A percentile compares a stretch with the other conserved stretches of the same genome.
These are phyloP conservation scores for Alethe castanea DNA, from an alignment of 2,113 vertebrate species.

Conservation along the genomic window DNA sequence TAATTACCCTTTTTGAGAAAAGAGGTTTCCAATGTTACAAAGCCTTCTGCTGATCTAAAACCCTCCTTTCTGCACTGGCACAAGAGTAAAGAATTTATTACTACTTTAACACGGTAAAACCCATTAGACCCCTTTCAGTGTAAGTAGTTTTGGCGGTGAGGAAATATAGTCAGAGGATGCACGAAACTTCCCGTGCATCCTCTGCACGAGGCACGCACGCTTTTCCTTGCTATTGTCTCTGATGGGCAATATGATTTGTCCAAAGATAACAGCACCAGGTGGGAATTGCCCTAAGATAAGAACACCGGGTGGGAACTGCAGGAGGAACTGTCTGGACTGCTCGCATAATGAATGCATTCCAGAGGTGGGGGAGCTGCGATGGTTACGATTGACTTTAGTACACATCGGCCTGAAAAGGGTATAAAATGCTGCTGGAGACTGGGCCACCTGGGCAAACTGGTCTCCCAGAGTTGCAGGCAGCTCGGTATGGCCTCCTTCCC, in stretches of 20 bases:
- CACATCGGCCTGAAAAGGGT: neutral
- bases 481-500: neutral
- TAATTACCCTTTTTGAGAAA: neutral
- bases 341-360: neutral
- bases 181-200: neutral
- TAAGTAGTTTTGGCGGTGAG: neutral
- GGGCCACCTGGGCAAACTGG: neutral
- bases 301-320: neutral
- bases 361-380: neutral
- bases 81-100: neutral
- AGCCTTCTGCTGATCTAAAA: neutral
- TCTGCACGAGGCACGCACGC: accelerated
- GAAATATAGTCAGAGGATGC: neutral
- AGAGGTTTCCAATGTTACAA: neutral
- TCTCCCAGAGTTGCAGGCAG: neutral
- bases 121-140: neutral
- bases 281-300: neutral
- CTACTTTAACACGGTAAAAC: neutral
- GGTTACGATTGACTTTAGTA: neutral
- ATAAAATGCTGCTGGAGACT: neutral
- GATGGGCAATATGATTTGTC: neutral
- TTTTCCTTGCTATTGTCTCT: neutral
- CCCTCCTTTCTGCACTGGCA: neutral
- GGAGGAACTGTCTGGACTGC: neutral
- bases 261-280: neutral